phyloP scores from a whole-genome alignment of 2,888 invertebrate species.

The Dicroscelio sp. region DNA sequence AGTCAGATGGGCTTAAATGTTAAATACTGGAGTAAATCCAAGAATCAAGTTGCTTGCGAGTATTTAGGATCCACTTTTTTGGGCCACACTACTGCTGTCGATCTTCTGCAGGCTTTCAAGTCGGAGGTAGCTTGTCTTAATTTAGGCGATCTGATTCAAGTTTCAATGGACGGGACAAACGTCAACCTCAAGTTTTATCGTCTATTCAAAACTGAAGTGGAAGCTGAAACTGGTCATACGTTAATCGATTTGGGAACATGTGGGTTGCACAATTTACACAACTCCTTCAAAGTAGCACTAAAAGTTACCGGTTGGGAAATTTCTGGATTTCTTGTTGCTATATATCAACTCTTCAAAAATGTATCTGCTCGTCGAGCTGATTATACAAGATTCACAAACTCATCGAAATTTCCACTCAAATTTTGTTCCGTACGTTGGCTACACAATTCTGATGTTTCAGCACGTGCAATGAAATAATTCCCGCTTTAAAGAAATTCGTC shows the following conservation, averaged over 20 bases:
- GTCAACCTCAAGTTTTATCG: conserved; percentile 66
- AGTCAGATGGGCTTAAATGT: conserved; percentile 86
- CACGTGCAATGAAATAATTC: conserved; percentile 62
- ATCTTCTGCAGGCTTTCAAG: conserved; percentile 73
- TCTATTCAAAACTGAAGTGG: conserved; percentile 60
- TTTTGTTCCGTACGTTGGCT: conserved; percentile 65
- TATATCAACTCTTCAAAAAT: conserved; percentile 54
- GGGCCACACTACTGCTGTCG: conserved; percentile 73
- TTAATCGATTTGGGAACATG: conserved; percentile 58
- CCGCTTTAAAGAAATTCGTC: conserved; percentile 5
- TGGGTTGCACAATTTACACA: conserved; percentile 49
- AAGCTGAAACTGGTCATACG: conserved; percentile 22
- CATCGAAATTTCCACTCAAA: conserved; percentile 50
- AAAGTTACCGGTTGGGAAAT: conserved; percentile 49
- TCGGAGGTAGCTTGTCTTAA: conserved; percentile 3
- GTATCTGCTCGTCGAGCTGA: conserved; percentile 81
- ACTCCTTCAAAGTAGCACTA: conserved; percentile 49
- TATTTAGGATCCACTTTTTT: conserved; percentile 84
- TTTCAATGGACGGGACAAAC: conserved; percentile 58
- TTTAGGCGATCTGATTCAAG: conserved; percentile 29
- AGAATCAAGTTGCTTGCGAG: conserved; percentile 76
- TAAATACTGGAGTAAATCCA: conserved; percentile 79
- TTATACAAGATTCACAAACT: conserved; percentile 34
- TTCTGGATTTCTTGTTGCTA: too few relatives aligned
- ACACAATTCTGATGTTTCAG: conserved; percentile 48